phyloP scores from a whole-genome alignment of 2,888 invertebrate species.

The Hymenopus coronatus region DNA sequence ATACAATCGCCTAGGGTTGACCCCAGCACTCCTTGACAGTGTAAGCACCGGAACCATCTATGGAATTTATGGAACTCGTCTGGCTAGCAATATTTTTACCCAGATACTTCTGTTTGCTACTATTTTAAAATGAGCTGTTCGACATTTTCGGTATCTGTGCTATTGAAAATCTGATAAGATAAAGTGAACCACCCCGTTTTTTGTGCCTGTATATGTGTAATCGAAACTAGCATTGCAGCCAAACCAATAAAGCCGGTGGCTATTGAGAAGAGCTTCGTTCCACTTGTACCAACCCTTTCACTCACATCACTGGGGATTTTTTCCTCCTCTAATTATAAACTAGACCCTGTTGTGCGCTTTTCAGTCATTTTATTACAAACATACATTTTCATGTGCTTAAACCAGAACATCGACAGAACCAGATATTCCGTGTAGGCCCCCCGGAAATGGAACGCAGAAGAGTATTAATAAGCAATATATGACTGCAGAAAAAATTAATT shows the following conservation, averaged over 20 bases:
- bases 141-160: neutral
- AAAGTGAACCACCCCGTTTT: neutral
- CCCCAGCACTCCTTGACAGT: neutral
- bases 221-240: neutral
- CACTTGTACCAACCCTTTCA: neutral
- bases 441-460: neutral
- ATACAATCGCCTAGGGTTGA: no score
- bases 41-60: neutral
- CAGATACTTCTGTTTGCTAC: neutral
- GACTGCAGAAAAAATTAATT: neutral
- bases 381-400: neutral
- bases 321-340: neutral
- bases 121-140: neutral
- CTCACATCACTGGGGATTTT: neutral
- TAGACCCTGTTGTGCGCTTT: neutral
- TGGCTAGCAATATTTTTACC: neutral
- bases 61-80: neutral
- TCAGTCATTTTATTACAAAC: neutral
- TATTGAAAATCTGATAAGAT: neutral
- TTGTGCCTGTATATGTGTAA: neutral
- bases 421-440: neutral
- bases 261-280: neutral
- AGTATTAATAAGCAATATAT: neutral
- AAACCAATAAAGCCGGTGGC: neutral
- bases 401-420: neutral